Conservation (phyloP, 2,797 vertebrate species). For the Takifugu rubripes region DNA sequence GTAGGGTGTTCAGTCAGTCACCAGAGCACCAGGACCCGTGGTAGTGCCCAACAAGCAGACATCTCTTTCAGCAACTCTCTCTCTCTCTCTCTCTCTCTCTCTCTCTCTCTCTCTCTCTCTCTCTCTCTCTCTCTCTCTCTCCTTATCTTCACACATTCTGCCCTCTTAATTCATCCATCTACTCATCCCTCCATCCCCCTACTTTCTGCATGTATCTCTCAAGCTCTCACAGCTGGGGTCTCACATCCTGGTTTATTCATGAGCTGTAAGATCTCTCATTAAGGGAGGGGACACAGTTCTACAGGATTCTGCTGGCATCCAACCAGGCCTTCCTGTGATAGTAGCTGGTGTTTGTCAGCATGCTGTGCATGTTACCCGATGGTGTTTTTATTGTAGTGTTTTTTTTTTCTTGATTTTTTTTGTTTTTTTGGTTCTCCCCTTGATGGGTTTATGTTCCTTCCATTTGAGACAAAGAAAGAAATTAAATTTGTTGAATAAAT, state of each 20-base stretch:
- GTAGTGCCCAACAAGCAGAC: neutral
- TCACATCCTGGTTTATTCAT: conserved; percentile 69
- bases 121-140: conserved; percentile 12
- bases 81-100: conserved; percentile 14
- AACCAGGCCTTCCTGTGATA: conserved; percentile 18
- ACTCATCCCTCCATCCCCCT: conserved; percentile 23
- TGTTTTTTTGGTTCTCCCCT: neutral
- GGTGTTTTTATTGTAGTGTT: no score
- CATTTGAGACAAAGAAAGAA: no score
- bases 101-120: conserved; percentile 14
- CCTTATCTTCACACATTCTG: conserved; percentile 5
- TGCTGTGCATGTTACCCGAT: neutral
- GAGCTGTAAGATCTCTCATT: conserved; percentile 68
- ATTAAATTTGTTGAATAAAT: no score
- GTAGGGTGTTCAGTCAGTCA: neutral
- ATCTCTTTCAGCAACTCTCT: neutral
- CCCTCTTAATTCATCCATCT: conserved; percentile 14
- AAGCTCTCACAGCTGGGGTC: conserved; percentile 55
- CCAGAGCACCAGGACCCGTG: neutral
- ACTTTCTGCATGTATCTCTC: conserved; percentile 12
- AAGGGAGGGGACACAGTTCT: conserved; percentile 49
- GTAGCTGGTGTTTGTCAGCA: conserved; percentile 9
- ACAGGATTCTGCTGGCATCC: conserved; percentile 28
- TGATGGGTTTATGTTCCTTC: no score
- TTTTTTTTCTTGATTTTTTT: conserved; percentile 2